Evolutionary conservation across 2,113 vertebrate species (phyloP).

Genomic region (Aleadryas rufinucha): DNA sequence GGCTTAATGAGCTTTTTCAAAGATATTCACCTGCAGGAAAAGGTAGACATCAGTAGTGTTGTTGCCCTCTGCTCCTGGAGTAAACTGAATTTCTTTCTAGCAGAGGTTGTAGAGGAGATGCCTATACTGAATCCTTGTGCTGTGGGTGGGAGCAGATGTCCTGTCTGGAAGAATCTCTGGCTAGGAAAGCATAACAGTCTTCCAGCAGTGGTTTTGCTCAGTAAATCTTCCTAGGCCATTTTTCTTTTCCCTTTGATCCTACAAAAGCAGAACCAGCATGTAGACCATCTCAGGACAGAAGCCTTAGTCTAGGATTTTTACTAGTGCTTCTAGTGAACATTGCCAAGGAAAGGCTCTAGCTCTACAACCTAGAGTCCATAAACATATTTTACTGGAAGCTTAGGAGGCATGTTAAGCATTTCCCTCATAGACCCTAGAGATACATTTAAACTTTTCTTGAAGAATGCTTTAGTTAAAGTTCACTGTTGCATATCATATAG

Average conservation of each 20-base stretch:
- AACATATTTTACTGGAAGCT: constrained; percentile 6
- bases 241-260: neutral
- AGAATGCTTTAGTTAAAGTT: neutral
- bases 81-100: neutral
- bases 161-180: neutral
- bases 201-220: neutral
- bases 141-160: neutral
- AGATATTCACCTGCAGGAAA: neutral
- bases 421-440: neutral
- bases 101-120: neutral
- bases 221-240: neutral
- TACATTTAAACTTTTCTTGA: neutral
- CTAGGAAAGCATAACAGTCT: neutral
- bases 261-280: neutral
- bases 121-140: neutral
- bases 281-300: neutral
- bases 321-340: neutral
- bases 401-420: constrained; percentile 2
- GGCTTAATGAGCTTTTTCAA: neutral
- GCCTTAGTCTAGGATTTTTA: neutral
- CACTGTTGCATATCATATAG: neutral
- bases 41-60: neutral
- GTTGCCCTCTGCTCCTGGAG: neutral
- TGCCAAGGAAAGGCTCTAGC: neutral
- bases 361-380: neutral